These are phyloP conservation scores for Axinella damicornis DNA, from an alignment of 37 sponge, comb jelly and placozoan genomes.

Conservation along the genomic window DNA sequence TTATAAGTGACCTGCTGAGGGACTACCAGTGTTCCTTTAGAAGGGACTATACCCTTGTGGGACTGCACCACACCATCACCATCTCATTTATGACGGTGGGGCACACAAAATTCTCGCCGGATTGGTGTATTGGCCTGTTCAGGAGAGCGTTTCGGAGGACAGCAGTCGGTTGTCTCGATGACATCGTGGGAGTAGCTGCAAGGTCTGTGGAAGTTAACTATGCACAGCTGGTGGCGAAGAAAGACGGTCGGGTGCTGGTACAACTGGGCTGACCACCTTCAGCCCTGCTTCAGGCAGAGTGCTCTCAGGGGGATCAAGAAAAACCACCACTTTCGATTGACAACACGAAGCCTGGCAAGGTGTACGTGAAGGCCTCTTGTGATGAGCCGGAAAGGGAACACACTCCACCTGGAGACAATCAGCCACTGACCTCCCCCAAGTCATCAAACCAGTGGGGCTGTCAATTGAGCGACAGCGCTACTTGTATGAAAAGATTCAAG, in stretches of 20 bases:
- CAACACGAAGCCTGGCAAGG: not conserved
- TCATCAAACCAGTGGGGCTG: not conserved
- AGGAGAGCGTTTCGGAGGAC: constrained; percentile 8
- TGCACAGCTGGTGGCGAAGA: constrained; percentile 45
- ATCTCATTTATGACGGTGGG: constrained; percentile 31
- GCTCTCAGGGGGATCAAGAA: no score
- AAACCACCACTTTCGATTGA: no score
- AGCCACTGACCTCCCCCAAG: not conserved
- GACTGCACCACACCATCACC: constrained; percentile 2
- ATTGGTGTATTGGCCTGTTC: constrained; percentile 49
- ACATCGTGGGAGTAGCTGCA: constrained; percentile 23
- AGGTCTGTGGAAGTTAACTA: constrained; percentile 30
- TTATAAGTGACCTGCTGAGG: no score
- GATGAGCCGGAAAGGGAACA: not conserved
- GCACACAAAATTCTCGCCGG: constrained; percentile 50
- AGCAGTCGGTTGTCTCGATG: constrained; percentile 29
- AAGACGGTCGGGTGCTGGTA: constrained; percentile 5
- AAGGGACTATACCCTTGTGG: constrained; percentile 2
- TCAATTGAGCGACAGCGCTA: not conserved
- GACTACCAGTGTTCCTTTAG: no score
- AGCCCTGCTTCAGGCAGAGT: no score
- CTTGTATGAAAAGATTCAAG: not conserved
- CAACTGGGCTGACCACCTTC: no score
- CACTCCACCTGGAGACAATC: not conserved
- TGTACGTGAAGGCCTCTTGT: not conserved